phyloP scores from a whole-genome alignment of 2,888 invertebrate species.

The Laspeyria flexula region DNA sequence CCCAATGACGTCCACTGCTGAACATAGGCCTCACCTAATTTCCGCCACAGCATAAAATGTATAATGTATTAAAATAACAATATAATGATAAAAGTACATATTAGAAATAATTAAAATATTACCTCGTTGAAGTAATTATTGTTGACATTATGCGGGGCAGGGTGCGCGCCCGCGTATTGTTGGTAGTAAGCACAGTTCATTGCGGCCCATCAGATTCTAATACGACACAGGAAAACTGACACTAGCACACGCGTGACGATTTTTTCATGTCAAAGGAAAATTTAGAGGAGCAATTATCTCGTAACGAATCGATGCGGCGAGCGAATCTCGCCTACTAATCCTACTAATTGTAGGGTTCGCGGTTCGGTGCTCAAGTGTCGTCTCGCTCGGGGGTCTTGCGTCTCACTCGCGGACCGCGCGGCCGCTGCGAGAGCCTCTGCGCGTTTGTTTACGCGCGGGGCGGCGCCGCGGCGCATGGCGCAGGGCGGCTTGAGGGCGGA shows the following conservation, averaged over 20 bases:
- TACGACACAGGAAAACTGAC: constrained; percentile 45
- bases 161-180: constrained; percentile 77
- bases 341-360: constrained; percentile 79
- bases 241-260: constrained; percentile 57
- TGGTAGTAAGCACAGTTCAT: constrained; percentile 85
- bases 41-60: too few species aligned
- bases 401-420: constrained; percentile 57
- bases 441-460: constrained; percentile 52
- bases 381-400: constrained; percentile 66
- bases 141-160: constrained; percentile 74
- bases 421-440: constrained; percentile 33
- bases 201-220: constrained; percentile 67
- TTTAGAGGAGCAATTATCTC: constrained; percentile 79
- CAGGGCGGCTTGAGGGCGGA: constrained; percentile 80
- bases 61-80: neutral
- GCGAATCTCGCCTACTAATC: constrained; percentile 82
- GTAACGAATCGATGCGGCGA: constrained; percentile 85
- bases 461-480: constrained; percentile 63
- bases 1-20: too few species aligned
- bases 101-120: constrained; percentile 33
- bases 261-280: constrained; percentile 74
- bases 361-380: constrained; percentile 57
- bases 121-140: constrained; percentile 82
- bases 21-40: too few species aligned
- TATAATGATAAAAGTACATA: neutral